These are phyloP conservation scores for Tillus elongatus DNA, from an alignment of 2,888 invertebrate species.

Conservation along the genomic window DNA sequence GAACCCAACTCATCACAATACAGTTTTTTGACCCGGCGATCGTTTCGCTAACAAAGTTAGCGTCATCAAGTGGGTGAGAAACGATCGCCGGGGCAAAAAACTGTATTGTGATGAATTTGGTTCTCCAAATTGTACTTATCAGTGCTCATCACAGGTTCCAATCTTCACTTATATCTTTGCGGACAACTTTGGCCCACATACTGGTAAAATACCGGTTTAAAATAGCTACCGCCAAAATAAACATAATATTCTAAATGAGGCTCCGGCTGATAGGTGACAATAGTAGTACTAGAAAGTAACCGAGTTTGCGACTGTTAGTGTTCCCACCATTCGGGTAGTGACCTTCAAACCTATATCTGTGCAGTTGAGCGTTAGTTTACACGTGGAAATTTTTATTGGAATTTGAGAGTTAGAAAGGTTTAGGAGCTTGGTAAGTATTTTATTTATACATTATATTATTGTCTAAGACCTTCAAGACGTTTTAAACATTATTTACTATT, in stretches of 20 bases:
- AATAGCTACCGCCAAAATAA: background rate
- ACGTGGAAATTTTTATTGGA: constrained; percentile 6
- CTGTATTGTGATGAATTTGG: too few relatives aligned
- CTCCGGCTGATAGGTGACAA: background rate
- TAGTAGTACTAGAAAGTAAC: background rate
- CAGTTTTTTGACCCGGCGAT: too few relatives aligned
- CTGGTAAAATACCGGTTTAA: constrained; percentile 1
- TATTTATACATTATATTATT: too few relatives aligned
- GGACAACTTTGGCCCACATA: constrained; percentile 11
- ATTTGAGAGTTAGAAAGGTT: background rate
- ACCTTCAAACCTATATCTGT: constrained; percentile 4
- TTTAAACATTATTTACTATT: too few relatives aligned
- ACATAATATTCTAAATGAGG: constrained; percentile 5
- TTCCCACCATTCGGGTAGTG: constrained; percentile 8
- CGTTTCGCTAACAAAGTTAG: too few relatives aligned
- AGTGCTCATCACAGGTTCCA: too few relatives aligned
- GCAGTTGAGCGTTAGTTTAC: constrained; percentile 4
- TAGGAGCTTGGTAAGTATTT: constrained; percentile 8
- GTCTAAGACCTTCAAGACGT: too few relatives aligned
- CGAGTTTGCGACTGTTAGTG: constrained; percentile 6
- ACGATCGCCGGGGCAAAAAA: too few relatives aligned
- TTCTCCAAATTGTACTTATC: too few relatives aligned
- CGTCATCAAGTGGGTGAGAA: too few relatives aligned
- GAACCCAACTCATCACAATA: too few relatives aligned
- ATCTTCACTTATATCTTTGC: too few relatives aligned